Evolutionary conservation across 2,797 vertebrate species (phyloP).

Genomic region (Hozukius guyotensis): DNA sequence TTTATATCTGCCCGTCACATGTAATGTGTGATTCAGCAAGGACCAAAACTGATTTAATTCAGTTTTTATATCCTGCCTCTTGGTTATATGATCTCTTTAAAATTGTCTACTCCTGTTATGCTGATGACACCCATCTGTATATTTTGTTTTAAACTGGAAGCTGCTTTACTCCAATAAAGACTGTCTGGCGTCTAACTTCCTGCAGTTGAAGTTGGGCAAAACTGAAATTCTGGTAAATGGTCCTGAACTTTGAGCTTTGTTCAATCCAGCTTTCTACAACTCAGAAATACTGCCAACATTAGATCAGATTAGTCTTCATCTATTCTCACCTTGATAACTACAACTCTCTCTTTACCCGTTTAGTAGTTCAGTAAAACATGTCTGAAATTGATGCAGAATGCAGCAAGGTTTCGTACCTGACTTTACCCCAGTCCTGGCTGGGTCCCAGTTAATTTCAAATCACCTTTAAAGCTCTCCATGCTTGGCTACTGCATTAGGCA

Average conservation of each 20-base stretch:
- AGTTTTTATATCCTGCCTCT: neutral
- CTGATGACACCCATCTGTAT: constrained; percentile 3
- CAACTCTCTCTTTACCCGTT: neutral
- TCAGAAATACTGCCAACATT: neutral
- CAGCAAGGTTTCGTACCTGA: neutral
- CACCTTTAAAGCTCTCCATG: neutral
- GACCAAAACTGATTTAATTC: neutral
- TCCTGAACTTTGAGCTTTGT: neutral
- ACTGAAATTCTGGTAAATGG: neutral
- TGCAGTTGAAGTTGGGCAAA: neutral
- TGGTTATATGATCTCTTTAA: neutral
- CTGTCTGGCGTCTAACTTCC: neutral
- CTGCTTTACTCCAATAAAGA: neutral
- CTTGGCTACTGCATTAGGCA: neutral
- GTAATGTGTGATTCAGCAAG: neutral
- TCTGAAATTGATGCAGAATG: neutral
- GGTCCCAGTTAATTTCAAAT: neutral
- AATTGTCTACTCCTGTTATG: neutral
- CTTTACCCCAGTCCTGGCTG: too few species aligned
- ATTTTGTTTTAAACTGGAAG: neutral
- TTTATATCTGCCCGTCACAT: neutral
- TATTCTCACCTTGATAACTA: neutral
- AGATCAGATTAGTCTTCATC: neutral
- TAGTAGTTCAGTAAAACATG: neutral
- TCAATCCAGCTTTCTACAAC: neutral